Base-by-base conservation (phyloP, 2,113 vertebrate species). In the Chaetodon trifascialis region DNA sequence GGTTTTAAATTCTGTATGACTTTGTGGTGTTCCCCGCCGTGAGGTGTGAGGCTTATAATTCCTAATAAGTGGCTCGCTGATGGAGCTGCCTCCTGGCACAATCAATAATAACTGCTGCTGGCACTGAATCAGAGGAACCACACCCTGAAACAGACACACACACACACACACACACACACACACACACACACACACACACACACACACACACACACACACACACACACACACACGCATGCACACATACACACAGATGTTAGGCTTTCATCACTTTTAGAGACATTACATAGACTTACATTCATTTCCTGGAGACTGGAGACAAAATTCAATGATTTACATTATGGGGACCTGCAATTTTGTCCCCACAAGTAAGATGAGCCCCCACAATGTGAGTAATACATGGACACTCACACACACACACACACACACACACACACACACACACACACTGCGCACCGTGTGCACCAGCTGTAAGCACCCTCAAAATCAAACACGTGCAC, bases 71-170 rank as follows among this genome's bases (percentile, higher is more conserved):
- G 40, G 15, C 77, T 19, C 1, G 73, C 64, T 88, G 73, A 90
- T 71, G 70, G 80, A 81, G 80, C 78, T 78, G 67, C 79, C 80
- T 86, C 76, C 80, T 84, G 74, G 74, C 74, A 74, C 49, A 76
- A 86, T 91, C 87, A 89, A 88, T 91, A 91, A 85, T 71, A 73
- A 80, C 49, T 46, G 16, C 88, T 64, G 55, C 71, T 88, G 79
- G 87, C 84, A 82, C 76, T 59, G 38, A 79, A 19, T 71, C 64
- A 73, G 58, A 62, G 63, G 54, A 67, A 81, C 85, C 78, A 76
- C 88, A 69, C 88, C 90, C 81, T 86, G 47, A 70, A 58, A 68
- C 62, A 70, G 60, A 84, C 23, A 23, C 68, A 66, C 56, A 68
- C 55, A 49, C 56, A 51, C 16, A 19, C 65, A 73, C 66, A 69